A percentile compares a stretch with the other conserved stretches of the same genome.
These are phyloP conservation scores for Paracentrotus lividus DNA, from an alignment of 53 echinoderm and acorn worm species.

Conservation along the genomic window DNA sequence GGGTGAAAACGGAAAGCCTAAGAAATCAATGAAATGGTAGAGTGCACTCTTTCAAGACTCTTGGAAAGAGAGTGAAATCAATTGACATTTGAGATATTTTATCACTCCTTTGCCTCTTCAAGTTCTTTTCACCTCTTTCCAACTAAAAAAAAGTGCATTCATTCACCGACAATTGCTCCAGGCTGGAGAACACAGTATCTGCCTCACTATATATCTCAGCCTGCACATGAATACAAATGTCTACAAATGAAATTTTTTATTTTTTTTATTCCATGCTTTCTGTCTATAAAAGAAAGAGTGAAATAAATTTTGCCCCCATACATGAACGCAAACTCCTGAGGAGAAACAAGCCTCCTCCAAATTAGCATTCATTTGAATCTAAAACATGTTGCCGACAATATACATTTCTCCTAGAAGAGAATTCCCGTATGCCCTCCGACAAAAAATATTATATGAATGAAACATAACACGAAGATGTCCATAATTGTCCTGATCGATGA, in stretches of 20 bases:
- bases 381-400: conserved; percentile 43
- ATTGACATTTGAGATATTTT: conserved; percentile 54
- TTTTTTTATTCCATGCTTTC: conserved; percentile 9
- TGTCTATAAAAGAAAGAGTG: not conserved
- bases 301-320: conserved; percentile 28
- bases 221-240: conserved; percentile 22
- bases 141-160: conserved; percentile 15
- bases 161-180: conserved; percentile 4
- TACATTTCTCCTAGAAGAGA: conserved; percentile 23
- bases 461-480: conserved; percentile 70
- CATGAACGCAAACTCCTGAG: not conserved
- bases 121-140: not conserved
- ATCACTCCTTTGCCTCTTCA: conserved; percentile 32
- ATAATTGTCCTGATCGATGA: conserved; percentile 68
- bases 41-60: conserved; percentile 23
- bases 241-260: not conserved
- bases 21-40: conserved; percentile 29
- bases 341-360: conserved; percentile 19
- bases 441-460: conserved; percentile 65
- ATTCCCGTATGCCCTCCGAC: conserved; percentile 31
- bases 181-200: not conserved
- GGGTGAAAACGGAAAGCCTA: not conserved
- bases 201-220: not conserved
- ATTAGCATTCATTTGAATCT: conserved; percentile 61
- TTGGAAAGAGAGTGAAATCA: conserved; percentile 15